Base-by-base conservation (phyloP, 2,113 vertebrate genomes). In the Dicrurus megarhynchus region DNA sequence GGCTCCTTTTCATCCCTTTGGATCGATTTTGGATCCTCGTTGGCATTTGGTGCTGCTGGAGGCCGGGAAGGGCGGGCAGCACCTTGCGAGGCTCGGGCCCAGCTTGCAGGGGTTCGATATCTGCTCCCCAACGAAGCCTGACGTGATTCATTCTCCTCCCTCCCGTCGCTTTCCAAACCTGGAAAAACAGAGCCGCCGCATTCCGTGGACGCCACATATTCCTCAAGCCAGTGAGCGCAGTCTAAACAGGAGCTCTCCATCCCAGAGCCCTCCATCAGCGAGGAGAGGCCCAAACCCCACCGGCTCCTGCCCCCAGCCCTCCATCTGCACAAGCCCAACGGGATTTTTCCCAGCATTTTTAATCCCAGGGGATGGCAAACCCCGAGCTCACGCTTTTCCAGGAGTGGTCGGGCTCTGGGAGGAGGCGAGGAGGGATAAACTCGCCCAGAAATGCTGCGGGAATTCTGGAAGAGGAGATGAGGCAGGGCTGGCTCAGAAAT, bases 171-270 rank as follows among this genome's bases (percentile, higher is more conserved):
- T 92, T 65, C 80, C 91, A 81, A 91, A 91, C 89, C 94, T 95
- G 96, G 96, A 90, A 93, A 95, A 95, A 95, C 93, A 96, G 85
- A 93, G 87, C 61, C 7, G 10, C 41, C 2, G 1, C 87, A 95
- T 93, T 93, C 96, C 83, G 32, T 46, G 94, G 96, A 88, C 81
- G 91, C 96, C 91, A 96, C 86, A 84, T 97, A 93, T 92, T 97
- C 96, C 96, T 96, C 96, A 97, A 96, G 96, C 95, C 93, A 96
- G 57, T 96, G 95, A 97, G 93, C 85, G 7, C 96, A 97, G 96
- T 95, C 97, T 97, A 97, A 97, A 97, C 96, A 97, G 94, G 44
- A 71, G 85, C 64, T 91, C 82, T 61, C 21, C 93, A 77, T 50
- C 89, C 63, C 90, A 12, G 82, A 49, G 84, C 91, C 91, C 91